Evolutionary conservation across 2,888 invertebrate genomes (phyloP), one percentile per base, ranked within the genome.

Genomic region (Pheosia gnoma): DNA sequence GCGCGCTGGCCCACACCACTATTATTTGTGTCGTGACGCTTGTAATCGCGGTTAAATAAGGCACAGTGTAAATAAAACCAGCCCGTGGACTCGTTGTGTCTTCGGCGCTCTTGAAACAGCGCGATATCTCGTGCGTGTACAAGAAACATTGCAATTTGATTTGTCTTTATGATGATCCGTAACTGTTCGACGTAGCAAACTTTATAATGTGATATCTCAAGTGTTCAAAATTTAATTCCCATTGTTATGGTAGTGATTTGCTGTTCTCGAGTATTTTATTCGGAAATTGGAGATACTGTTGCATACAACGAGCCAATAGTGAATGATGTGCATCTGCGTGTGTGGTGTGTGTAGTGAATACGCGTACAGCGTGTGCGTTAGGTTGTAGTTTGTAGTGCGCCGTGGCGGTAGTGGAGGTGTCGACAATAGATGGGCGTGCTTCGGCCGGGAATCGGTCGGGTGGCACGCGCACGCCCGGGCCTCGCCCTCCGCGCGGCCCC

Each of bases 371-470:
- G 38, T 37, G 11, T 54, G 59, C 65, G 37, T 7, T 59, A 49
- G 10, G 55, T 38, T 39, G 58, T 59, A 60, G 61, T 65, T 38
- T 39, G 58, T 59, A 60, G 61, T 65, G 66, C 41, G 62, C 39
- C 59, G 51, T 5, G 37, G 38, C 57, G 49, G 55, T 66, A 68
- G 65, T 65, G 65, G 70, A 63, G 59, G 60, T 60, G 58, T 58
- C 58, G 66, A 68, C 76, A 72, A 79, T 73, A 72, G 72, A 73
- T 78, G 78, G 78, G 81, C 81, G 83, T 82, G 80, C 75, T 72
- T 63, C 59, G 47, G 70, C 70, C 68, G 72, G 70, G 69, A 72
- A 71, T 65, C 78, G 80, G 82, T 76, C 80, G 84, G 86, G 86
- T 80, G 82, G 81, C 68, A 60, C 78, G 66, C 66, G 65, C 81